Conservation (phyloP, 2,113 vertebrate species). For the Passerina amoena region DNA sequence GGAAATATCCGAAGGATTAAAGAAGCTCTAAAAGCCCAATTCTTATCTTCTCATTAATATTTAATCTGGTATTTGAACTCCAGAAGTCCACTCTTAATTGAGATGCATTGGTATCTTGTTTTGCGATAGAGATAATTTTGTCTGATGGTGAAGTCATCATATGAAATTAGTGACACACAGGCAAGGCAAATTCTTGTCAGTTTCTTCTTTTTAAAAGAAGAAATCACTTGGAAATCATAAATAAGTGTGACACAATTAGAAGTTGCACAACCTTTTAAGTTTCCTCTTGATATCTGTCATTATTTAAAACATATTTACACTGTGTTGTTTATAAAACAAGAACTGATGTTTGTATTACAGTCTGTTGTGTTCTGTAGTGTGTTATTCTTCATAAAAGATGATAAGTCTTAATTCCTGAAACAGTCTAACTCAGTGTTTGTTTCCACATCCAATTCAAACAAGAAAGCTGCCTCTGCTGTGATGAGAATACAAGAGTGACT, state of each 20-base stretch:
- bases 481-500: not conserved
- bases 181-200: not conserved
- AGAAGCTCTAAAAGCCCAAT: not conserved
- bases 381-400: not conserved
- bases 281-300: not conserved
- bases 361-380: not conserved
- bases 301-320: not conserved
- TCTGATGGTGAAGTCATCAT: not conserved
- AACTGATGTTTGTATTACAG: not conserved
- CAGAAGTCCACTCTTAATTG: not conserved
- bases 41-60: not conserved
- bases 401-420: not conserved
- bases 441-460: not conserved
- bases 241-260: not conserved
- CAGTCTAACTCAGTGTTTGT: accelerated
- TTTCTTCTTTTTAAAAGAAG: not conserved
- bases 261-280: not conserved
- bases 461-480: not conserved
- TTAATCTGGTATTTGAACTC: not conserved
- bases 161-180: not conserved
- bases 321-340: not conserved
- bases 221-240: not conserved
- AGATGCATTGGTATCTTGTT: not conserved
- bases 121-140: not conserved
- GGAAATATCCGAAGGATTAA: not conserved